Evolutionary conservation across 2,113 vertebrate genomes (phyloP), one percentile per base, ranked within the genome.

Genomic region (Nesoenas mayeri): DNA sequence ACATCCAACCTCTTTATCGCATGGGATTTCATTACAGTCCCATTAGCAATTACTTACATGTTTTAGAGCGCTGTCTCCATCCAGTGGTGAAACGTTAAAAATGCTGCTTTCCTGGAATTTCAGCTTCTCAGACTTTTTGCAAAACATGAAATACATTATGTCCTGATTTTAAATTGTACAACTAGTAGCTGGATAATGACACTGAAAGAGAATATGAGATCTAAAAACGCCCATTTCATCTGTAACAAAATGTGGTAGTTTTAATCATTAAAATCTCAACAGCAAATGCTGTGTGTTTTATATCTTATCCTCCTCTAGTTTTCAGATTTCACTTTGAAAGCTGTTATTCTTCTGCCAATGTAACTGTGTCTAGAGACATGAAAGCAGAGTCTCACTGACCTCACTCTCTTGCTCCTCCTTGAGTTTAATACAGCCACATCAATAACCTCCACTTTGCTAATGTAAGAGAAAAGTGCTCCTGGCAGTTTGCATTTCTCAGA

Each of bases 11-110:
- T 70, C 36, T 81, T 75, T 71, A 77, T 70, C 1, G 0, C 38
- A 72, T 54, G 21, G 51, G 25, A 73, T 85, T 94, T 79, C 53
- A 47, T 74, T 93, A 40, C 66, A 66, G 32, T 12, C 12, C 61
- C 4, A 0, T 21, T 19, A 64, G 83, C 22, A 70, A 79, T 47
- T 61, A 32, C 34, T 81, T 36, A 42, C 65, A 62, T 87, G 80
- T 34, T 21, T 62, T 95, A 88, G 95, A 94, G 92, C 71, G n/a
- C 60, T 97, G n/a, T 79, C 96, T 91, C 96, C 97, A 97, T 94
- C 97, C 66, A 93, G 97, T 95, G 97, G 96, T 51, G 56, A 95
- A 93, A 84, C 5, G 7, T 64, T 57, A 67, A 71, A 96, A 94
- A 47, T 61, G 80, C 57, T 36, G 47, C 25, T 81, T 89, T 89